Evolutionary conservation across 1,140 invertebrate species (phyloP), one percentile per base, ranked within the genome.

Genomic region (Solenopsis invicta): DNA sequence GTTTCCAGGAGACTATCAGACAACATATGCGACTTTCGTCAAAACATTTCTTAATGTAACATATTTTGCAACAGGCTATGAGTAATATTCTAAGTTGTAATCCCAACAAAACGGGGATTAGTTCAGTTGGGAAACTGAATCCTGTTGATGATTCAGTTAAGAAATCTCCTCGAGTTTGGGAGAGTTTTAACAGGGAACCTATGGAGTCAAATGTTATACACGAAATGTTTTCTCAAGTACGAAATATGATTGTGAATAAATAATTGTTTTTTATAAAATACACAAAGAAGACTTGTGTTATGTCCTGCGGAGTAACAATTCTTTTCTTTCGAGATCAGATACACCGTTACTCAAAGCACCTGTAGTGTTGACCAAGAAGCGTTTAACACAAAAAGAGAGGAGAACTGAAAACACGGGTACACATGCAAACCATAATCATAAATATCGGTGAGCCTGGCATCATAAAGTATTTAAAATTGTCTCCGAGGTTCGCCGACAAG

Each of bases 11-110:
- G 88, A 93, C 61, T 97, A 96, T 91, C 97, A 97, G 89, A 93
- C 93, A 56, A 97, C 96, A 16, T 93, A 97, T 9, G 95, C 96
- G 12, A 97, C 97, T 24, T 96, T 97, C 88, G 94, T 97, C 1
- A 90, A 96, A 85, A 97, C 96, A 2, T 75, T 93, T 45, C 82
- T 97, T 2, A 96, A 96, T 87, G 85, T 87, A 48, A 91, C 92
- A 9, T 94, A 95, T 85, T 3, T 74, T 95, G 5, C 85, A 93
- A 24, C 89, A 94, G 8, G 75, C 92, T 66, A 84, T 95, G 2
- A 93, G 94, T 37, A 89, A 91, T 41, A 95, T 97, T 61, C 89
- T 97, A 3, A 96, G 96, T 45, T 96, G 95, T 76, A 95, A 96
- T 86, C 93, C 93, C 0, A 90, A 94, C n/a, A 92, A 93, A 84